Percentiles rank a stretch among this genome's conserved stretches.
Evolutionary conservation across 1,140 invertebrate species (phyloP).

Genomic region (Melanaphis sacchari): DNA sequence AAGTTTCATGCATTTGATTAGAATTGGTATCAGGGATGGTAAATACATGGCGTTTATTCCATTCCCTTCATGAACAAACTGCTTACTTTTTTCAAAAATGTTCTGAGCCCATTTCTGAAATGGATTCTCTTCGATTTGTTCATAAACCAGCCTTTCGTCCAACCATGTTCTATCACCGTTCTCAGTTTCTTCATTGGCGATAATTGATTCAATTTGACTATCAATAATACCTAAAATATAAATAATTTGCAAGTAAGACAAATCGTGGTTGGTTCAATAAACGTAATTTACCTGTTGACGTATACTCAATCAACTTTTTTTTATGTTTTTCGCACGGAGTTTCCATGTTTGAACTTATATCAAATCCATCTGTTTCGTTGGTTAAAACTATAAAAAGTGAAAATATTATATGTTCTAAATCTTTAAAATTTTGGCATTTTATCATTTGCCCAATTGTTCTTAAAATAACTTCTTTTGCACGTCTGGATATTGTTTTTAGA

Average conservation of each 20-base stretch:
- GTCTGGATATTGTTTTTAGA: too few relatives aligned
- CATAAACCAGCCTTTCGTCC: not conserved
- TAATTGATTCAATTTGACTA: too few relatives aligned
- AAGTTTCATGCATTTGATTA: not conserved
- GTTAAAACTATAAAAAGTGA: not conserved
- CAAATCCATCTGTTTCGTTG: not conserved
- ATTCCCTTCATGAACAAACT: not conserved
- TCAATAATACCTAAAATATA: too few relatives aligned
- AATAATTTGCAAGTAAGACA: too few relatives aligned
- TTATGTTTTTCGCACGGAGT: not conserved
- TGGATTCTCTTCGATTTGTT: not conserved
- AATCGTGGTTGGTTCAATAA: not conserved
- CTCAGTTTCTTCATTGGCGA: too few relatives aligned
- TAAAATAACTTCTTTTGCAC: slow-evolving; percentile 9
- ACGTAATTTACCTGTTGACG: not conserved
- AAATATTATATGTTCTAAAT: not conserved
- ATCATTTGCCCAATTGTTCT: not conserved
- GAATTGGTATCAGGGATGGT: not conserved
- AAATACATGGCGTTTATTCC: not conserved
- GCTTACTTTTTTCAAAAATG: not conserved
- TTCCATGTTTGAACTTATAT: not conserved
- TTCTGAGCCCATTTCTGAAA: not conserved
- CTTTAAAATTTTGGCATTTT: not conserved
- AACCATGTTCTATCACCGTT: not conserved
- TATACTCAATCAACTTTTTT: not conserved